Percentiles rank a stretch among this genome's conserved stretches.
These are phyloP conservation scores for Enteromius unitaeniatus DNA, from an alignment of 2,797 vertebrate genomes.

Conservation along the genomic window DNA sequence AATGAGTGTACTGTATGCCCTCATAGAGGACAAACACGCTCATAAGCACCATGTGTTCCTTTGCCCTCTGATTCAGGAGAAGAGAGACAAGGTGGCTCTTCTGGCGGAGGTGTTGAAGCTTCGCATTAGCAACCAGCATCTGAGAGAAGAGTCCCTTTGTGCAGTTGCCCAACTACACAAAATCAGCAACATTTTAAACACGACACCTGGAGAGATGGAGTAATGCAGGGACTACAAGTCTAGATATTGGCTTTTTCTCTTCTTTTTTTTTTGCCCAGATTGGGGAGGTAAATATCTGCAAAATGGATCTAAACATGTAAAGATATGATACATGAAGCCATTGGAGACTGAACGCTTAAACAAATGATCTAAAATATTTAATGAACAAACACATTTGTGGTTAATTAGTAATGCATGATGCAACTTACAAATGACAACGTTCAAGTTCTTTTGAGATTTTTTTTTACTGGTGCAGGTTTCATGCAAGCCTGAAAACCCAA, in stretches of 20 bases:
- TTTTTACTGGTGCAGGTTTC: not conserved
- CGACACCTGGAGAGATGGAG: conserved; percentile 65
- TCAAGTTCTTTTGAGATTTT: not conserved
- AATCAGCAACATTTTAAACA: conserved; percentile 76
- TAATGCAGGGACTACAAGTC: conserved; percentile 21
- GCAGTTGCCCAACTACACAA: conserved; percentile 78
- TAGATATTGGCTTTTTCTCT: not conserved
- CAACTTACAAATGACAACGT: not conserved
- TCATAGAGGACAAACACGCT: conserved; percentile 20
- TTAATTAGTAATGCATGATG: not conserved
- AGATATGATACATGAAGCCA: not conserved
- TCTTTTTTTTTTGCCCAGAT: not conserved
- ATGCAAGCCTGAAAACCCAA: not conserved
- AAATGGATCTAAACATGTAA: not conserved
- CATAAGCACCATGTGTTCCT: conserved; percentile 7
- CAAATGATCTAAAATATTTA: not conserved
- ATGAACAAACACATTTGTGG: not conserved
- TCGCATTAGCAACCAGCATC: conserved; percentile 79
- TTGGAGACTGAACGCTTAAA: not conserved
- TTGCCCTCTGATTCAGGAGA: conserved; percentile 72
- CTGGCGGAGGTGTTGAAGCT: conserved; percentile 79
- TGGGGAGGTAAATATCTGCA: not conserved
- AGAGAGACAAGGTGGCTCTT: conserved; percentile 81
- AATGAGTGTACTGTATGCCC: not conserved
- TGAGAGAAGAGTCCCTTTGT: conserved; percentile 77